phyloP scores from a whole-genome alignment of 2,888 invertebrate species.

The Laothoe populi region DNA sequence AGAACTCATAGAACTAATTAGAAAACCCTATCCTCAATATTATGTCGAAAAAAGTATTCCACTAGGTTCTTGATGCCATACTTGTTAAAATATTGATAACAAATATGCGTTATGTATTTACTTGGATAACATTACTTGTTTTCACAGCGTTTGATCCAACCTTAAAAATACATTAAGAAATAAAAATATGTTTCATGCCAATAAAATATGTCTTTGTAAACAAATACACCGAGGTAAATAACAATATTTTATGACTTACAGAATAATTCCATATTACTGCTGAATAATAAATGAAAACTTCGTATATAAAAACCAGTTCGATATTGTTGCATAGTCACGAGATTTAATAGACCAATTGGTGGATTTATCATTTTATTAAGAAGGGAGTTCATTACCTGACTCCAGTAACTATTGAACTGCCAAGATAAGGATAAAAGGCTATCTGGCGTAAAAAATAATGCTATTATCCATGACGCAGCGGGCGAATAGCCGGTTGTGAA shows the following conservation, averaged over 20 bases:
- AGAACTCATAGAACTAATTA: no score
- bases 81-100: no score
- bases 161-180: no score
- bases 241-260: background rate
- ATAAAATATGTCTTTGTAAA: background rate
- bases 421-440: background rate
- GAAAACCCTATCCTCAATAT: no score
- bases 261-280: background rate
- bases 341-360: slow-evolving; percentile 16
- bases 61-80: no score
- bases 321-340: slow-evolving; percentile 26
- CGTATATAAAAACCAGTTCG: slow-evolving; percentile 7
- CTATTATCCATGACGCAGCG: no score
- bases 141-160: no score
- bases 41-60: no score
- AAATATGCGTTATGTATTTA: no score
- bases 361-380: background rate
- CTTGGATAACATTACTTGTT: no score
- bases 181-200: background rate
- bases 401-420: background rate
- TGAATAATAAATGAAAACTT: background rate
- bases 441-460: no score
- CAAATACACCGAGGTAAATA: background rate
- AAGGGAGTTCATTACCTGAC: background rate
- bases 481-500: no score